A percentile compares a stretch with the other conserved stretches of the same genome.
These are phyloP conservation scores for Parotia lawesii DNA, from an alignment of 2,113 vertebrate species.

Conservation along the genomic window DNA sequence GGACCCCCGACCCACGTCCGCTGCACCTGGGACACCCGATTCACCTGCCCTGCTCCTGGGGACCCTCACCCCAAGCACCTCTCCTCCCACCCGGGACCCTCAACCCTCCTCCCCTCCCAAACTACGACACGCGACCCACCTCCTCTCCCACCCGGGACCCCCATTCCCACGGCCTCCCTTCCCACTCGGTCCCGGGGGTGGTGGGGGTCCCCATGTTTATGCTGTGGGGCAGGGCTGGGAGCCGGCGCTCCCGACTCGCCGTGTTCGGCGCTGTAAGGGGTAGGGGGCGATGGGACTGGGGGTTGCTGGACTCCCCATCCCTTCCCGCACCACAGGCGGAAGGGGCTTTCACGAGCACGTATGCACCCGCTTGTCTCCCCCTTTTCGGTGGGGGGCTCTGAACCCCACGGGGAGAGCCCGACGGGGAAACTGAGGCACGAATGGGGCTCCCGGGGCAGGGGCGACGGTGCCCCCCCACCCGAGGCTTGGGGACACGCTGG, in stretches of 20 bases:
- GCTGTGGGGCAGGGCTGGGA: neutral
- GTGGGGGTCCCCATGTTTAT: neutral
- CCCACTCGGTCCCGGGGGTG: neutral
- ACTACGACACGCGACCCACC: neutral
- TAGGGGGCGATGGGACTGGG: neutral
- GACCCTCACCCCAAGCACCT: neutral
- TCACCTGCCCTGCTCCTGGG: neutral
- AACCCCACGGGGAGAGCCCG: neutral
- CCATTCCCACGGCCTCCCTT: neutral
- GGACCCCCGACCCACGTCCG: neutral
- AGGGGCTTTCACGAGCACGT: neutral
- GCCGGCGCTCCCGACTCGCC: neutral
- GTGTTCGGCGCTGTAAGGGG: neutral
- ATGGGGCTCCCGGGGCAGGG: neutral
- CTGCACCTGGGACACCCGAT: neutral
- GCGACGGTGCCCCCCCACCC: neutral
- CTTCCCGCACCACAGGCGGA: neutral
- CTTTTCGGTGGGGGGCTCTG: neutral
- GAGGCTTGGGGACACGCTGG: neutral
- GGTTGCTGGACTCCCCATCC: neutral
- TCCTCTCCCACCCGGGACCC: neutral
- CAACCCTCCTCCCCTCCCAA: neutral
- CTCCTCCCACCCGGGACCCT: neutral
- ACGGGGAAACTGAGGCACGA: neutral
- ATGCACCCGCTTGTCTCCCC: neutral